A percentile compares a stretch with the other conserved stretches of the same genome.
These are phyloP conservation scores for Tetropium fuscum DNA, from an alignment of 2,888 invertebrate genomes.

Conservation along the genomic window DNA sequence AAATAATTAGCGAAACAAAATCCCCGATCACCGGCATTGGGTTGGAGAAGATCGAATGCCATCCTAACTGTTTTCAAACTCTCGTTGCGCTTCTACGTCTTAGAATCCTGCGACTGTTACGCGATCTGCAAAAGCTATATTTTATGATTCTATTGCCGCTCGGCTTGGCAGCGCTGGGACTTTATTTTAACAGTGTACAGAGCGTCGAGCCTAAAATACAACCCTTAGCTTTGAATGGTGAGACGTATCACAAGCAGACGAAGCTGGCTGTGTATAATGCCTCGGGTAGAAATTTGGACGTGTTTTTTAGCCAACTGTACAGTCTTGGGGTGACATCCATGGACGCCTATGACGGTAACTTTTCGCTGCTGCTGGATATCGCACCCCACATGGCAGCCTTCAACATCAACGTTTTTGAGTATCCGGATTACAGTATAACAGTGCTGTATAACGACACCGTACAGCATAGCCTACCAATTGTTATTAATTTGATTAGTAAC, in stretches of 20 bases:
- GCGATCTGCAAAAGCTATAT: constrained; percentile 76
- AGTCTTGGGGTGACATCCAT: constrained; percentile 61
- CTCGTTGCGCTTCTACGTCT: constrained; percentile 77
- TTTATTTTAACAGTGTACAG: constrained; percentile 73
- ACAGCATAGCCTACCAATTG: constrained; percentile 82
- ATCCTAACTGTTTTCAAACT: constrained; percentile 73
- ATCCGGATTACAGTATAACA: constrained; percentile 71
- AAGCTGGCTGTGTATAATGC: constrained; percentile 74
- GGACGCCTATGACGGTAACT: constrained; percentile 75
- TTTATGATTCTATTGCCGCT: constrained; percentile 81
- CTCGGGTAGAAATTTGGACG: constrained; percentile 60
- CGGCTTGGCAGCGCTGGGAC: constrained; percentile 75
- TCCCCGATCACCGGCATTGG: constrained; percentile 70
- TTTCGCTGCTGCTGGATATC: constrained; percentile 72
- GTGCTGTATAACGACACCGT: constrained; percentile 83
- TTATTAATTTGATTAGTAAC: constrained; percentile 79
- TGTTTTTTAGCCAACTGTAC: constrained; percentile 58
- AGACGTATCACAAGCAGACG: constrained; percentile 71
- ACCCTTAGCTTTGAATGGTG: constrained; percentile 73
- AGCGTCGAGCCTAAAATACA: constrained; percentile 74
- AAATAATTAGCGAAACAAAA: constrained; percentile 66
- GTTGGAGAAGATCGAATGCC: constrained; percentile 74
- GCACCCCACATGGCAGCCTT: constrained; percentile 77
- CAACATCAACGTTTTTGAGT: constrained; percentile 70
- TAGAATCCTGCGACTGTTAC: constrained; percentile 74